phyloP scores from a whole-genome alignment of 2,888 invertebrate species.

The Drosophila infuscata region DNA sequence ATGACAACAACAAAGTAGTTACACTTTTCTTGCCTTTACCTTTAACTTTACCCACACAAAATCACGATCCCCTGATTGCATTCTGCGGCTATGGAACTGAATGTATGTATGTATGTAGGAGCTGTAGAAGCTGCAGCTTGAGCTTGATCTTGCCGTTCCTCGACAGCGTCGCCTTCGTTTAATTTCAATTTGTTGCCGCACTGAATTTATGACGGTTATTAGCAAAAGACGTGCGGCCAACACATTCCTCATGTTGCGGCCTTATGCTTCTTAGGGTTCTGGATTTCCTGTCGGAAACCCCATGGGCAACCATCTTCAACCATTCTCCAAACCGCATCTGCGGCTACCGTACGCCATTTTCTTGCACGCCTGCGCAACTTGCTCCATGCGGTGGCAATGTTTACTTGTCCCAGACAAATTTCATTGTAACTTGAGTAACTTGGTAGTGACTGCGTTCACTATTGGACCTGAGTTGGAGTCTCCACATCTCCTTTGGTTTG shows the following conservation, averaged over 20 bases:
- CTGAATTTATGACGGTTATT: constrained; percentile 84
- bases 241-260: constrained; percentile 69
- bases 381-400: constrained; percentile 72
- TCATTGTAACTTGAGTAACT: constrained; percentile 84
- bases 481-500: constrained; percentile 14
- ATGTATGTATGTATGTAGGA: neutral
- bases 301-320: constrained; percentile 33
- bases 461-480: constrained; percentile 5
- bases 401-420: constrained; percentile 78
- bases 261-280: constrained; percentile 12
- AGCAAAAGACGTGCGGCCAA: constrained; percentile 81
- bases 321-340: constrained; percentile 29
- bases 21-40: constrained; percentile 46
- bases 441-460: constrained; percentile 63
- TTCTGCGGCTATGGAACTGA: constrained; percentile 53
- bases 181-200: constrained; percentile 83
- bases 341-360: constrained; percentile 77
- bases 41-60: constrained; percentile 62
- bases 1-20: constrained; percentile 85
- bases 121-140: constrained; percentile 25
- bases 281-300: constrained; percentile 68
- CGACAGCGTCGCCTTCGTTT: constrained; percentile 69
- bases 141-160: constrained; percentile 36
- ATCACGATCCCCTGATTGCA: constrained; percentile 75
- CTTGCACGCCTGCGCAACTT: constrained; percentile 75